phyloP scores from a whole-genome alignment of 2,113 vertebrate species.

The Fregata magnificens region DNA sequence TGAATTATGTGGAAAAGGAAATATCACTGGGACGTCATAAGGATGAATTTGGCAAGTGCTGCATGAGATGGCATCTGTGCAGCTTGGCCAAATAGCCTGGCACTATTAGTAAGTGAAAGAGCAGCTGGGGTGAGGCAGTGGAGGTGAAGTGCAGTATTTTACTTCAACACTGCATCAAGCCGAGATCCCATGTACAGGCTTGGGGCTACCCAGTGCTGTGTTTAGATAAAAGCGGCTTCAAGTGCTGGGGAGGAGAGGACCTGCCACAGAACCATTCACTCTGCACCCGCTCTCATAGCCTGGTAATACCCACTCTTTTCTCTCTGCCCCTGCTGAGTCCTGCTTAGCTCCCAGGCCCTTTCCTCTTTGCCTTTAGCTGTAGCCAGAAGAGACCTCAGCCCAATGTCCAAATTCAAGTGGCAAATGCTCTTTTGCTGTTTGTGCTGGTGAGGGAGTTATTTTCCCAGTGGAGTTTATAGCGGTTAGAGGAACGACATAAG shows the following conservation, averaged over 20 bases:
- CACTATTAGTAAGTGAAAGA: neutral
- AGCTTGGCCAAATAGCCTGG: neutral
- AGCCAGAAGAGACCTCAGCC: neutral
- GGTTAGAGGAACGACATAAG: neutral
- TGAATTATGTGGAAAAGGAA: neutral
- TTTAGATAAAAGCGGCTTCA: neutral
- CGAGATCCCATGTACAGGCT: neutral
- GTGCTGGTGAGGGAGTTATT: neutral
- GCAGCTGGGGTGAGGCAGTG: neutral
- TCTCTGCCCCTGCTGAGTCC: no score
- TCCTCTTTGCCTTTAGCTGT: neutral
- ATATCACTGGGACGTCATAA: neutral
- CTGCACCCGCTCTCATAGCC: fast-evolving
- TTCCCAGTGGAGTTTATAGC: neutral
- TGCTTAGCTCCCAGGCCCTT: no score
- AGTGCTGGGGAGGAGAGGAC: neutral
- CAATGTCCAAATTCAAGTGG: neutral
- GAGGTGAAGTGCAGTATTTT: neutral
- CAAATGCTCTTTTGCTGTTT: neutral
- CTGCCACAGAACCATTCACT: neutral
- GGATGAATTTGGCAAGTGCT: neutral
- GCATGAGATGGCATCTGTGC: neutral
- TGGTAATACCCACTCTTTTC: neutral
- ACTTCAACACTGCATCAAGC: neutral
- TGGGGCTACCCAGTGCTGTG: neutral